Base-by-base conservation (phyloP, 1,140 invertebrate genomes). In the Zaprionus capensis region DNA sequence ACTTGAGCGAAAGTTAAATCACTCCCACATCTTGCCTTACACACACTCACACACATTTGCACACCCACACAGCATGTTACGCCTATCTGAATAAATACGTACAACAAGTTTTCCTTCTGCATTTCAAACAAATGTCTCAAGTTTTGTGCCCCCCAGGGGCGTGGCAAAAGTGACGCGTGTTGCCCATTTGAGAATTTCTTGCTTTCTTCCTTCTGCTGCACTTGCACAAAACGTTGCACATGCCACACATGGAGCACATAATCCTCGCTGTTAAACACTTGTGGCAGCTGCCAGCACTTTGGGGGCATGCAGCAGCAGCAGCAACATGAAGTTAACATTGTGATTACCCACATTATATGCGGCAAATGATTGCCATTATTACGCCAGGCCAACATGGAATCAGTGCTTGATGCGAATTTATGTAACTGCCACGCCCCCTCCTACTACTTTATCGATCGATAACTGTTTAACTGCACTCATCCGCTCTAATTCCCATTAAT, bases 301-400 rank as follows among this genome's bases (percentile, higher is more conserved):
- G 12, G 31, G 9, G 9, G 31, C 31, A 28, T 44, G 41, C 20
- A 51, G 9, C 20, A 12, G 28, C 31, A 38, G 6, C 26, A 7
- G 28, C 28, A 31, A 31, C 58, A 70, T 70, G 49, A 75, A 75
- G 22, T 63, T 69, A 70, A 58, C 72, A 75, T 63, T 75, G 58
- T 75, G 72, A 75, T 75, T 75, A 75, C 72, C 41, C 58, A 70
- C 72, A 75, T 75, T 75, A 63, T 70, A 36, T 24, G 62, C 6
- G 12, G 20, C 20, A 63, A 51, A 70, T 75, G 56, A 75, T 75
- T 70, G 66, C 69, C 69, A 75, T 74, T 70, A 70, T 49, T 51
- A 46, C n/a, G 20, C 46, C 31, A 34, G 31, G 31, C 31, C 31
- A 34, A 34, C 31, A 34, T 34, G 22, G 20, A 56, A 58, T 61